A percentile compares a stretch with the other conserved stretches of the same genome.
Conservation (phyloP, 1,140 invertebrate species). For the Scaptomyza hsui region DNA sequence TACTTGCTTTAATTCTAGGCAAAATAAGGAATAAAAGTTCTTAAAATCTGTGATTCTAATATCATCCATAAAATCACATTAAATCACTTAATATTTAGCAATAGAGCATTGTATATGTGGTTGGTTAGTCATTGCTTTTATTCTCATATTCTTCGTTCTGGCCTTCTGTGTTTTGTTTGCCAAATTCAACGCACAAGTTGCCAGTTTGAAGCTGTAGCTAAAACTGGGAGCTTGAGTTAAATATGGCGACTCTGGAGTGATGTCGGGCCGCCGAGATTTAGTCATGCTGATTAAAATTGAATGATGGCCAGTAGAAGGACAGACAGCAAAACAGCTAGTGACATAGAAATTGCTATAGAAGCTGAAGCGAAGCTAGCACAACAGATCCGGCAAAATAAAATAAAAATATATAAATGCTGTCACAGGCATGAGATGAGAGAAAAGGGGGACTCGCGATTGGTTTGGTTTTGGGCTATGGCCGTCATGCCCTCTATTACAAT, state of each 20-base stretch:
- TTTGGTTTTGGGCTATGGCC: slow-evolving; percentile 32
- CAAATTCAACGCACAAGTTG: slow-evolving; percentile 47
- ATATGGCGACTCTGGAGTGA: neutral
- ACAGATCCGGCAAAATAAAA: neutral
- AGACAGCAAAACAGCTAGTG: slow-evolving; percentile 24
- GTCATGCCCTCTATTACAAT: slow-evolving; percentile 48
- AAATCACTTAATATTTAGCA: too few relatives aligned
- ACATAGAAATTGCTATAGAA: slow-evolving; percentile 44
- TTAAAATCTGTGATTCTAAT: too few relatives aligned
- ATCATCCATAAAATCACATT: too few relatives aligned
- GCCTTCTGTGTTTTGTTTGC: slow-evolving; percentile 33
- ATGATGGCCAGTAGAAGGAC: slow-evolving; percentile 58
- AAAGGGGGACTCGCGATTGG: slow-evolving; percentile 24
- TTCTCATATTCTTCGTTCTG: slow-evolving; percentile 14
- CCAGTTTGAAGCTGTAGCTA: slow-evolving; percentile 13
- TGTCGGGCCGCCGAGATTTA: slow-evolving; percentile 48
- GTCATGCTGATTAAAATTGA: slow-evolving; percentile 76
- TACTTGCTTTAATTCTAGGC: too few relatives aligned
- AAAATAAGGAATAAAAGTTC: too few relatives aligned
- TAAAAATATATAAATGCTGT: neutral
- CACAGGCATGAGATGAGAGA: neutral
- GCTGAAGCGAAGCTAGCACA: neutral
- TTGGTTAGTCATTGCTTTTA: too few relatives aligned
- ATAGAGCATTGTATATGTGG: too few relatives aligned
- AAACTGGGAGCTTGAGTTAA: neutral